Evolutionary conservation across 92 coral and sea anemone genomes (phyloP).

Genomic region (Heteractis magnifica): DNA sequence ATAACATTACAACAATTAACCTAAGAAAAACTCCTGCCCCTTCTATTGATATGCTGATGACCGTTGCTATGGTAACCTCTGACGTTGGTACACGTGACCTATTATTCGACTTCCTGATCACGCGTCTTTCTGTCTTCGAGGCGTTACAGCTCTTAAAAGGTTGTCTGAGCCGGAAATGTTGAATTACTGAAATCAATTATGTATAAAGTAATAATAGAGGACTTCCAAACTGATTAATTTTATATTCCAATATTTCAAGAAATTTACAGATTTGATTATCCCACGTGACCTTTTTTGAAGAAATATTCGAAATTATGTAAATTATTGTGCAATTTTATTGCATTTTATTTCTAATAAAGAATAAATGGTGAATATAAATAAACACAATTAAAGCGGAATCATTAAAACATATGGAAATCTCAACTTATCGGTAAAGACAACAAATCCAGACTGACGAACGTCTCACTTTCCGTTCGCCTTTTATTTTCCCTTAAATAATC

Average conservation of each 20-base stretch:
- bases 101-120: not conserved
- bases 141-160: not conserved
- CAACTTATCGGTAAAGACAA: too few species aligned
- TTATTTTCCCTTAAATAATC: too few species aligned
- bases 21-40: not conserved
- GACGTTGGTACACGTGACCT: not conserved
- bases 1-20: not conserved
- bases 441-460: too few species aligned
- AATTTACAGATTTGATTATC: not conserved
- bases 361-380: not conserved
- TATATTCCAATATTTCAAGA: too few species aligned
- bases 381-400: not conserved
- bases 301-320: not conserved
- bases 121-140: not conserved
- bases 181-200: constrained; percentile 4
- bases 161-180: constrained; percentile 3
- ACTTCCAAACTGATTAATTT: not conserved
- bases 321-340: not conserved
- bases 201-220: not conserved
- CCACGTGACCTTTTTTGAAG: not conserved
- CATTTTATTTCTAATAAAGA: not conserved
- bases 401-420: too few species aligned
- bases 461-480: too few species aligned
- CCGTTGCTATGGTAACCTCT: not conserved
- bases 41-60: not conserved